These are phyloP conservation scores for Napeogenes inachia DNA, from an alignment of 2,888 invertebrate genomes.

Conservation along the genomic window DNA sequence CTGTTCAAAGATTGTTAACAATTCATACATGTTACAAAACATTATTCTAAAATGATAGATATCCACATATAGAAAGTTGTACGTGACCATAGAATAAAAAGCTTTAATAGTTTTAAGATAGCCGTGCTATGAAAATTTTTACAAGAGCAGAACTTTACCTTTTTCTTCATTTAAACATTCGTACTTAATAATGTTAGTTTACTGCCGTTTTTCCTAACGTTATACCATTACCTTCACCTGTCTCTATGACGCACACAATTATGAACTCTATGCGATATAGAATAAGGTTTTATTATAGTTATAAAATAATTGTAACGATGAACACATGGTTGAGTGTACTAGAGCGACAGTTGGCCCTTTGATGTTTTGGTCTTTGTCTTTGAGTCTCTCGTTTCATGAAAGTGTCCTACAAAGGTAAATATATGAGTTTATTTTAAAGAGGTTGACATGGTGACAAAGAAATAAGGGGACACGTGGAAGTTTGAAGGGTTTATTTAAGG, in stretches of 20 bases:
- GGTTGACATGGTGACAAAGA: slow-evolving; percentile 4
- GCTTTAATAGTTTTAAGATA: too few species aligned
- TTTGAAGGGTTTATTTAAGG: background rate
- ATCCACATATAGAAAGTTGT: too few species aligned
- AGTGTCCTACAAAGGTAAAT: slow-evolving; percentile 4
- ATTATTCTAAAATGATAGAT: too few species aligned
- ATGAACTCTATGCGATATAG: background rate
- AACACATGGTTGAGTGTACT: slow-evolving; percentile 6
- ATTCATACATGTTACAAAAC: too few species aligned
- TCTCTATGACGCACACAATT: background rate
- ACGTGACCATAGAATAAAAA: too few species aligned
- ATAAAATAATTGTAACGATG: background rate
- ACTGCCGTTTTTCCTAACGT: background rate
- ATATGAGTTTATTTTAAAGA: slow-evolving; percentile 6
- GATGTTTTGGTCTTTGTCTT: slow-evolving; percentile 5
- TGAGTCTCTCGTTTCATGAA: slow-evolving; percentile 6
- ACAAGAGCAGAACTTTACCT: too few species aligned
- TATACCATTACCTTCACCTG: background rate
- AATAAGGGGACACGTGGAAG: background rate
- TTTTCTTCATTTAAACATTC: background rate
- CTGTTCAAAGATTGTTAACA: too few species aligned
- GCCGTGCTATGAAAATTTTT: too few species aligned
- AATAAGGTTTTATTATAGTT: background rate
- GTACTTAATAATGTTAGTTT: slow-evolving; percentile 4
- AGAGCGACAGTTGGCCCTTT: slow-evolving; percentile 6